A percentile compares a stretch with the other conserved stretches of the same genome.
Conservation (phyloP, 2,797 vertebrate species). For the Ctenosaura bakeri region DNA sequence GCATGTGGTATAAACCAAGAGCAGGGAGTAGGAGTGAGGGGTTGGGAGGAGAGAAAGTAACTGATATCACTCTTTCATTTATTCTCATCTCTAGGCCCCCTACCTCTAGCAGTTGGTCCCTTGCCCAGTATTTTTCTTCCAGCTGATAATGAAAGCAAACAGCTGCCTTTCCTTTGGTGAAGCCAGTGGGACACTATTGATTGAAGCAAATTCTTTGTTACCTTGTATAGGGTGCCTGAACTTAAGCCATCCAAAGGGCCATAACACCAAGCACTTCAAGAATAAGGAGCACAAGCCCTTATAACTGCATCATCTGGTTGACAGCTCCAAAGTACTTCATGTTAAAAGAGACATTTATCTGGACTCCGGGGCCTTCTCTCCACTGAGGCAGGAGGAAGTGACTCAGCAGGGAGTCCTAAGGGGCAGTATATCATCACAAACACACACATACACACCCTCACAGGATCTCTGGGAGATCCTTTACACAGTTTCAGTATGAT, state of each 20-base stretch:
- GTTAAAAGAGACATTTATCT: not conserved
- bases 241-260: not conserved
- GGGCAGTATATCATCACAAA: too few species aligned
- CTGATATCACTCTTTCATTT: not conserved
- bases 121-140: conserved; percentile 25
- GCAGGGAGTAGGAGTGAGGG: not conserved
- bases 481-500: not conserved
- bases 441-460: too few species aligned
- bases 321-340: conserved; percentile 13
- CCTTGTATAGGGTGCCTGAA: not conserved
- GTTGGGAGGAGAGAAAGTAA: conserved; percentile 23
- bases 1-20: not conserved
- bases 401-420: too few species aligned
- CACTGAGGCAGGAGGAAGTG: too few species aligned
- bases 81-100: conserved; percentile 21
- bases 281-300: conserved; percentile 14
- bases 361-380: not conserved
- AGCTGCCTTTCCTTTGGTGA: conserved; percentile 47
- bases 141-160: conserved; percentile 40
- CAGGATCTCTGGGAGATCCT: too few species aligned
- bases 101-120: not conserved
- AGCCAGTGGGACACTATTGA: not conserved
- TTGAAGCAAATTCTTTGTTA: conserved; percentile 29
- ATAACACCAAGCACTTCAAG: not conserved
- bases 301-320: not conserved